A percentile compares a stretch with the other conserved stretches of the same genome.
Evolutionary conservation across 2,113 vertebrate species (phyloP).

Genomic region (Labeo rohita): DNA sequence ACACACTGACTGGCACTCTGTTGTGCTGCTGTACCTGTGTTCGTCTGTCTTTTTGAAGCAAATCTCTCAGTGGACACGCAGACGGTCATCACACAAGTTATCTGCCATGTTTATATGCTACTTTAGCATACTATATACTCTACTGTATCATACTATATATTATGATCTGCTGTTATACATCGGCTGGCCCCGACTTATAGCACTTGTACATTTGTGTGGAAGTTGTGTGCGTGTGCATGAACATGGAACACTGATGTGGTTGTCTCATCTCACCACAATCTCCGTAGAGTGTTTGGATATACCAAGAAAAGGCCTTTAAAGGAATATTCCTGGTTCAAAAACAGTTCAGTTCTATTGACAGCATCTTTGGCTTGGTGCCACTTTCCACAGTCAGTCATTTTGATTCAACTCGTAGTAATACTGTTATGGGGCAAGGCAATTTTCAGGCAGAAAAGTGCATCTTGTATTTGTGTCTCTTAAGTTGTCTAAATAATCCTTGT

Average conservation of each 20-base stretch:
- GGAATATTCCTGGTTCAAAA: slow-evolving; percentile 3
- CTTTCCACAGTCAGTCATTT: background rate
- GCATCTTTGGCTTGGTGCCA: background rate
- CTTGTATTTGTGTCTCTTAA: background rate
- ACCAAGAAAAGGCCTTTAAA: slow-evolving; percentile 15
- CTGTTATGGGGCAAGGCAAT: background rate
- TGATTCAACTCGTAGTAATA: background rate
- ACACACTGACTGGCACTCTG: slow-evolving; percentile 1
- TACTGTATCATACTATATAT: slow-evolving; percentile 29
- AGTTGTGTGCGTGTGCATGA: slow-evolving; percentile 34
- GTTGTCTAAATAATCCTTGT: background rate
- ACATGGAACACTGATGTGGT: background rate
- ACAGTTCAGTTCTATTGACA: background rate
- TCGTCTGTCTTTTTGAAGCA: slow-evolving; percentile 20
- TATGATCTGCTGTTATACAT: slow-evolving; percentile 35
- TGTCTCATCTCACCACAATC: slow-evolving; percentile 31
- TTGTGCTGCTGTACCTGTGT: background rate
- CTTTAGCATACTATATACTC: slow-evolving; percentile 28
- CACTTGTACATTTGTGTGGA: slow-evolving; percentile 34
- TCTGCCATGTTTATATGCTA: slow-evolving; percentile 11
- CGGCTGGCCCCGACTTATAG: slow-evolving; percentile 44
- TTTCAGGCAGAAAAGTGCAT: background rate
- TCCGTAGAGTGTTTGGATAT: background rate
- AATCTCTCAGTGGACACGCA: background rate
- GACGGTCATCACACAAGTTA: slow-evolving; percentile 11